phyloP scores from a whole-genome alignment of 2,888 invertebrate genomes.

The Magallana nippona region DNA sequence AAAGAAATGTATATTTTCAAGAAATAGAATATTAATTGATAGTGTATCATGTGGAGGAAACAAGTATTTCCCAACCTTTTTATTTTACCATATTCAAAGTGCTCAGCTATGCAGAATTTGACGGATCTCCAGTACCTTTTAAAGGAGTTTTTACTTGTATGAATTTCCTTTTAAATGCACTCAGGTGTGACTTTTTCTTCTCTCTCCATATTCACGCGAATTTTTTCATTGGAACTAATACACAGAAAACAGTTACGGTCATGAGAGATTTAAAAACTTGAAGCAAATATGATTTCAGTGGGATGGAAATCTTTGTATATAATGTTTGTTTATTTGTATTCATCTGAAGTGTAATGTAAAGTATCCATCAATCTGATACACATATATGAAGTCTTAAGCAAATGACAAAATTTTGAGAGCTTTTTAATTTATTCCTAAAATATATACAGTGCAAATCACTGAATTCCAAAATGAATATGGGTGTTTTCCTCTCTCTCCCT shows the following conservation, averaged over 20 bases:
- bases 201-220: not conserved
- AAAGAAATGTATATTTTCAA: not conserved
- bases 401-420: too few species aligned
- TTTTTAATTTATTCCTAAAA: too few species aligned
- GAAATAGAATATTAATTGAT: not conserved
- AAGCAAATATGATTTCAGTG: too few species aligned
- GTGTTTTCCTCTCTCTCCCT: too few species aligned
- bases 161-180: constrained; percentile 1
- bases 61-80: not conserved
- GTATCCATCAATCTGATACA: too few species aligned
- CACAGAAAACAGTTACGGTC: not conserved
- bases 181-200: constrained; percentile 15
- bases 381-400: too few species aligned
- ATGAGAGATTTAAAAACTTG: too few species aligned
- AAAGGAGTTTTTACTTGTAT: constrained; percentile 4
- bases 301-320: too few species aligned
- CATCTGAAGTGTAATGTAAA: too few species aligned
- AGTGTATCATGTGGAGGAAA: not conserved
- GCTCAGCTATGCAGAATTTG: constrained; percentile 15
- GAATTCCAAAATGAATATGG: too few species aligned
- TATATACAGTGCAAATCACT: too few species aligned
- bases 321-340: too few species aligned
- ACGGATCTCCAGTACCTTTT: constrained; percentile 14
- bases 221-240: not conserved
- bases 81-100: not conserved